Base-by-base conservation (phyloP, 1,140 invertebrate species). In the Calliopsis andreniformis region DNA sequence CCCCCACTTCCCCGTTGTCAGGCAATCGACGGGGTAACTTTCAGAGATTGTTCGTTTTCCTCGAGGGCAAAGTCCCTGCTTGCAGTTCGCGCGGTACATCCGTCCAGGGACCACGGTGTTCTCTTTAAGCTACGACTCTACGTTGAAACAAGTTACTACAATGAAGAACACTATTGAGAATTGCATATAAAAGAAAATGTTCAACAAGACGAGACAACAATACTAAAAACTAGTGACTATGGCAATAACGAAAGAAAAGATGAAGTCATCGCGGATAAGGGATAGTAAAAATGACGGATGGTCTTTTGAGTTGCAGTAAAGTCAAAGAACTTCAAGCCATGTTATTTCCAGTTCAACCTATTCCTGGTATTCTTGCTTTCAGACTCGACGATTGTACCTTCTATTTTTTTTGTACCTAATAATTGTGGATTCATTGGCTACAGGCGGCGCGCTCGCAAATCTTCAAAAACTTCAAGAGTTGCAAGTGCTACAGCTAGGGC, bases 251-350 rank as follows among this genome's bases (percentile, higher is more conserved):
- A 80, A 1, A 51, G 79, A 18, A 55, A 80, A 8, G 72, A 70
- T 16, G 55, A 56, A 35, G 30, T 20, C 25, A 62, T 49, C 1
- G 35, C 23, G 3, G 55, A 69, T 4, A 73, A 49, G 43, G 79
- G 77, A 86, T 86, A 84, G 81, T 82, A 71, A 78, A 68, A 45
- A 85, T 85, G 83, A 79, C n/a, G 62, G 58, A 10, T 10, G 35
- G 81, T 39, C 25, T 64, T 10, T 20, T 55, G n/a, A 67, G 80
- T 53, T 83, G 68, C 69, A 87, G 87, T 69, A 92, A 91, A 90
- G 93, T 95, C 18, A 93, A 93, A 88, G 91, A 93, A 64, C 88
- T 94, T 69, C 94, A 95, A 87, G 93, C 94, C 35, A 91, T 92
- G 32, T 86, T 95, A 42, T 95, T 95, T 89, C 94, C 94, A 42